Conservation (phyloP, 2,113 vertebrate species). For the Ailurus styani region DNA sequence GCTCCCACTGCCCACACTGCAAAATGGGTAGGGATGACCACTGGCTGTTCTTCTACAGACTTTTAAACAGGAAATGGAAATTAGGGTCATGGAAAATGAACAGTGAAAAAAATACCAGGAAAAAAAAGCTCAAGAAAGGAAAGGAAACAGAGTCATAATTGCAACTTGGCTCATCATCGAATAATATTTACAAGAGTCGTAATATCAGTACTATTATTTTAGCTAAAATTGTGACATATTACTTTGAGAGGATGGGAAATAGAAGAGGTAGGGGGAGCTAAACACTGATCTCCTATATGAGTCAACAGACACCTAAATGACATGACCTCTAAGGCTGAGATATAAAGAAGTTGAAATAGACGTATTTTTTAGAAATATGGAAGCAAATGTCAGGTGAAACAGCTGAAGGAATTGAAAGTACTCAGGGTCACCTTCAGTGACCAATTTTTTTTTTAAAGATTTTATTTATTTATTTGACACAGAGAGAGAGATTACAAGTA, state of each 20-base stretch:
- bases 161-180: background rate
- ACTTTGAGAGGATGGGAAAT: background rate
- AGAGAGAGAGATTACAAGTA: too few relatives aligned
- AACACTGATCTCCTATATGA: background rate
- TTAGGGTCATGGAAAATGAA: background rate
- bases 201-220: background rate
- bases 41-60: background rate
- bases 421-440: background rate
- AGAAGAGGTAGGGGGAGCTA: background rate
- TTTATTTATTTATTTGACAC: too few relatives aligned
- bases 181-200: background rate
- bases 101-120: background rate
- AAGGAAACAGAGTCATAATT: background rate
- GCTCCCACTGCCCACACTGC: background rate
- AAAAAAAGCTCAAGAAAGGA: background rate
- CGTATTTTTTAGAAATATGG: background rate
- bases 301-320: background rate
- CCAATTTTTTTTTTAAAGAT: too few relatives aligned
- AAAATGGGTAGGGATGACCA: background rate
- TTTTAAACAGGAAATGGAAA: background rate
- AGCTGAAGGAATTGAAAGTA: background rate
- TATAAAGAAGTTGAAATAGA: background rate
- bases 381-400: background rate
- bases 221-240: background rate
- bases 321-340: background rate